Percentiles rank a stretch among this genome's conserved stretches.
Conservation (phyloP, 2,113 vertebrate species). For the Turnix velox region DNA sequence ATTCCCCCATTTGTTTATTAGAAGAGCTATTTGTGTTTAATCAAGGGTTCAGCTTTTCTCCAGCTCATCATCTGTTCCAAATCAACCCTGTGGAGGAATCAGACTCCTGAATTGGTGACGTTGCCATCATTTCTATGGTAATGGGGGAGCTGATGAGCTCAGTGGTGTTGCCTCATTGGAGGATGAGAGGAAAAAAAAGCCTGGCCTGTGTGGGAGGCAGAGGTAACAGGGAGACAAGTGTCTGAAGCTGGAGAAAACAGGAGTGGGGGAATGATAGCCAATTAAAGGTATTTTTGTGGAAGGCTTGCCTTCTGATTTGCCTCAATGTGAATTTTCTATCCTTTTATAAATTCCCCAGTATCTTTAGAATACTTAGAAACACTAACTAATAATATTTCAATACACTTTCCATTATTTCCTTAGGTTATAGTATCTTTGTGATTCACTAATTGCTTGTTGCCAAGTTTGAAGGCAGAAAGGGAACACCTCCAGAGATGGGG, state of each 20-base stretch:
- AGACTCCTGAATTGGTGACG: constrained; percentile 32
- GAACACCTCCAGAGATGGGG: too few relatives aligned
- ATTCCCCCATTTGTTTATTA: constrained; percentile 5
- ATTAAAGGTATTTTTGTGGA: constrained; percentile 9
- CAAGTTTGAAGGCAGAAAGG: not conserved
- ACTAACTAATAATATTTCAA: not conserved
- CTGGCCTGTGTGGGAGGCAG: not conserved
- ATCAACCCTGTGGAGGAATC: constrained; percentile 41
- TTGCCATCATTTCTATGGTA: constrained; percentile 55
- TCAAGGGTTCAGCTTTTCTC: constrained; percentile 39
- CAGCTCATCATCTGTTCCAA: constrained; percentile 45
- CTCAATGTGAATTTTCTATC: not conserved
- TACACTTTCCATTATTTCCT: not conserved
- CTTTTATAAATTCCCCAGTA: not conserved
- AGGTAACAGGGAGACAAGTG: not conserved
- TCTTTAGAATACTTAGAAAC: not conserved
- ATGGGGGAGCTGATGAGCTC: constrained; percentile 28
- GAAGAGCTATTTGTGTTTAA: constrained; percentile 37
- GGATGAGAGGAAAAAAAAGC: not conserved
- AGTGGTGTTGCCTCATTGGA: not conserved
- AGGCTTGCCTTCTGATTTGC: not conserved
- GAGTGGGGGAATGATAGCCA: not conserved
- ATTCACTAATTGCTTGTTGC: not conserved
- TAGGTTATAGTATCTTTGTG: not conserved
- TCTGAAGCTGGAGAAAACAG: not conserved